Base-by-base conservation (phyloP, 2,113 vertebrate species). In the Pollimyrus isidori region DNA sequence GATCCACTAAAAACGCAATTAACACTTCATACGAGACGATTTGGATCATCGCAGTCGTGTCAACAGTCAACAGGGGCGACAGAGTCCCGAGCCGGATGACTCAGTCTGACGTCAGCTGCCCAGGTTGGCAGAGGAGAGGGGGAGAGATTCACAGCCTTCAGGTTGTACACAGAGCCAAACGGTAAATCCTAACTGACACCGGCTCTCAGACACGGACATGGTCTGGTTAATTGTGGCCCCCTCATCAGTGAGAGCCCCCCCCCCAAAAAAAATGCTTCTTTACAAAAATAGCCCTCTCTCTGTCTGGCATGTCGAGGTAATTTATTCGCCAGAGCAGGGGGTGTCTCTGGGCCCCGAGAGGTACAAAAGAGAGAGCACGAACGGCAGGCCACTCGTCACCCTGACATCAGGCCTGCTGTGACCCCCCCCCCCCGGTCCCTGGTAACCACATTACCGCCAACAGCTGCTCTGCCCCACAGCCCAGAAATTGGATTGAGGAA, bases 401-500 rank as follows among this genome's bases (percentile, higher is more conserved):
- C 93, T 91, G 95, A 92, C 94, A 93, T 52, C 93, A 89, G 95
- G 95, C 95, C 95, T 94, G 92, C 96, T 95, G 94, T 97, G 97
- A 98, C 97, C 97, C 96, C 95, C 94, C 95, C 90, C 65, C 48
- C 83, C 46, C 94, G 96, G 97, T 95, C 73, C 95, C 93, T 84
- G 92, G 94, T 98, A 99, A 99, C 97, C 96, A 93, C 96, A 97
- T 99, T 99, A 99, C 93, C 93, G 93, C 94, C 94, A 95, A 96
- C 97, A 98, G 97, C 98, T 99, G 98, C 95, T 95, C 95, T 96
- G 95, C 95, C 94, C 96, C 95, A 95, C 95, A 96, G 95, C 97
- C 95, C 97, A 97, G 97, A 98, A 97, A 94, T 96, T 96, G 95
- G 97, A 96, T 96, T 95, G 95, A 97, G 97, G 97, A 98, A 98